Percentiles rank a stretch among this genome's conserved stretches.
These are phyloP conservation scores for Trachemys scripta DNA, from an alignment of 2,113 vertebrate species.

Conservation along the genomic window DNA sequence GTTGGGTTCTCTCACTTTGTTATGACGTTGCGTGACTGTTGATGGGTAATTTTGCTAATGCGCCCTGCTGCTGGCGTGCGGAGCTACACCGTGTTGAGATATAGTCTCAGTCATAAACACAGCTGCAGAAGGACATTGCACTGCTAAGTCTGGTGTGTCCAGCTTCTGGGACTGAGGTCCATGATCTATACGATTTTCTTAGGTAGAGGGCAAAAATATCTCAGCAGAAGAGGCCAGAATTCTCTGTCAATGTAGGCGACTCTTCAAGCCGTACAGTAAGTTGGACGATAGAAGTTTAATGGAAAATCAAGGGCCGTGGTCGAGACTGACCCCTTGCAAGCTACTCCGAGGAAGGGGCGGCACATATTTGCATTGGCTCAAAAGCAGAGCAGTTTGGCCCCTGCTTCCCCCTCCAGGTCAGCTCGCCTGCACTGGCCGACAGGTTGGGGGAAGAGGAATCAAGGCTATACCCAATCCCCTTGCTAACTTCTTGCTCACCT, in stretches of 20 bases:
- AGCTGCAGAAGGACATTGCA: rapidly evolving
- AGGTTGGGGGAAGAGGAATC: neutral
- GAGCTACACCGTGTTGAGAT: neutral
- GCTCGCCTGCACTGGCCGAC: neutral
- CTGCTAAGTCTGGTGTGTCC: rapidly evolving
- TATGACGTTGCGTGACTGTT: rapidly evolving
- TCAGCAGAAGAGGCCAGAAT: neutral
- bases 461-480: neutral
- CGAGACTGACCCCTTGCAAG: neutral
- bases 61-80: neutral
- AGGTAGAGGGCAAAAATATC: slow-evolving; percentile 18
- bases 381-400: neutral
- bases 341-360: neutral
- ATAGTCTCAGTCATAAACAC: neutral
- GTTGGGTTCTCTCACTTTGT: neutral
- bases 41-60: neutral
- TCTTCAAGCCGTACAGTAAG: neutral
- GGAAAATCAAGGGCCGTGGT: neutral
- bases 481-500: neutral
- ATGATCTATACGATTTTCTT: neutral
- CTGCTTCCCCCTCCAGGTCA: neutral
- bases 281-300: neutral
- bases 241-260: neutral
- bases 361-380: neutral
- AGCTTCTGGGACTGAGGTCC: neutral